These are phyloP conservation scores for Leptura quadrifasciata DNA, from an alignment of 2,888 invertebrate species.

Conservation along the genomic window DNA sequence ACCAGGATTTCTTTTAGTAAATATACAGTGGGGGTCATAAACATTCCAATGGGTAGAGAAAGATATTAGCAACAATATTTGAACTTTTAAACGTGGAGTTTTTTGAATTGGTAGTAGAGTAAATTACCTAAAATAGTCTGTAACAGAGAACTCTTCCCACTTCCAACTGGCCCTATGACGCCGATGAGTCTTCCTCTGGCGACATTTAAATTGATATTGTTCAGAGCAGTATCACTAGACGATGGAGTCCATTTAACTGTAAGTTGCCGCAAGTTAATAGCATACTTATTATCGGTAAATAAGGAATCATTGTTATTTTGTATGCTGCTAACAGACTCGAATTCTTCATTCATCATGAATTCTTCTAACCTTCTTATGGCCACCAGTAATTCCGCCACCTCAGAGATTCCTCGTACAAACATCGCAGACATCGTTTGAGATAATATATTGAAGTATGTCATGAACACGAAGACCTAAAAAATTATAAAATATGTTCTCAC, in stretches of 20 bases:
- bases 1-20: too few species aligned
- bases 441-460: constrained; percentile 76
- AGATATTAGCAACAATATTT: too few species aligned
- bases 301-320: constrained; percentile 63
- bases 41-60: too few species aligned
- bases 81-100: too few species aligned
- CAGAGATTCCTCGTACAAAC: constrained; percentile 75
- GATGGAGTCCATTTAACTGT: constrained; percentile 69
- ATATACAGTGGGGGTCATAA: too few species aligned
- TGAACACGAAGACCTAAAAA: constrained; percentile 75
- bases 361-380: constrained; percentile 72
- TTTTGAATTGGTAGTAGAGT: neutral
- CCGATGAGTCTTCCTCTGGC: constrained; percentile 73
- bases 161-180: constrained; percentile 77
- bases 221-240: constrained; percentile 67
- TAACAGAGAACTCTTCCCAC: constrained; percentile 81
- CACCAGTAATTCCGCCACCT: constrained; percentile 73
- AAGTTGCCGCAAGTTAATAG: constrained; percentile 65
- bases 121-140: constrained; percentile 79
- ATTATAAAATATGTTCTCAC: neutral
- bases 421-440: constrained; percentile 77
- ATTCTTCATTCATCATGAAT: constrained; percentile 70
- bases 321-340: constrained; percentile 46
- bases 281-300: constrained; percentile 54
- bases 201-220: constrained; percentile 65